These are phyloP conservation scores for Misgurnus mizolepis DNA, from an alignment of 2,113 vertebrate genomes.

Conservation along the genomic window DNA sequence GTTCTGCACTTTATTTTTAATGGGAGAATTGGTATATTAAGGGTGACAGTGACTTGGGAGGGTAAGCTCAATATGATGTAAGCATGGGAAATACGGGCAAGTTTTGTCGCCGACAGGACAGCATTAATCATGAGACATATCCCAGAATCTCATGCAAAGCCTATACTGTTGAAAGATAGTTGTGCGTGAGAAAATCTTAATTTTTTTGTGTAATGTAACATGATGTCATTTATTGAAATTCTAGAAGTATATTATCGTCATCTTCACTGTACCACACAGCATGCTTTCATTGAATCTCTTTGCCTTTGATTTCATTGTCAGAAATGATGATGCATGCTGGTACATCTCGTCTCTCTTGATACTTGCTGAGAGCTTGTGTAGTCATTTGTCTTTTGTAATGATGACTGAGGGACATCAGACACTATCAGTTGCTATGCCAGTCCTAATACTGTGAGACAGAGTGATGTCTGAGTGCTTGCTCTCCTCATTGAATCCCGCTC, in stretches of 20 bases:
- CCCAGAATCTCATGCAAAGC: constrained; percentile 12
- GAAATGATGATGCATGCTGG: constrained; percentile 3
- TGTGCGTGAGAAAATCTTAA: not conserved
- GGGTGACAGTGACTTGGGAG: constrained; percentile 10
- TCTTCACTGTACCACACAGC: not conserved
- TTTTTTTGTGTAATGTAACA: not conserved
- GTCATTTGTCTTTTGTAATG: constrained; percentile 41
- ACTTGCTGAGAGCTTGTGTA: constrained; percentile 7
- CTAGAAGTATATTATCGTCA: not conserved
- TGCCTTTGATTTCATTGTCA: constrained; percentile 40
- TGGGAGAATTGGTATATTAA: constrained; percentile 11
- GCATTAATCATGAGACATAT: constrained; percentile 24
- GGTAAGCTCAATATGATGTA: constrained; percentile 6
- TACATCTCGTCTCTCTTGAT: constrained; percentile 19
- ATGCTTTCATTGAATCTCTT: constrained; percentile 26
- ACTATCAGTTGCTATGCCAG: constrained; percentile 35
- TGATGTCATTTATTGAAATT: not conserved
- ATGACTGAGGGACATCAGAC: constrained; percentile 52
- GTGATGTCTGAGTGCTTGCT: constrained; percentile 26
- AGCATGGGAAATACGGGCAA: constrained; percentile 9
- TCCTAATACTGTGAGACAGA: constrained; percentile 26
- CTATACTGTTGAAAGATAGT: not conserved
- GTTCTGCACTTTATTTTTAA: not conserved
- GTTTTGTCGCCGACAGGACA: not conserved
- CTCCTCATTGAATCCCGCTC: constrained; percentile 21